Conservation (phyloP, 2,113 vertebrate genomes). For the Toxostoma redivivum region DNA sequence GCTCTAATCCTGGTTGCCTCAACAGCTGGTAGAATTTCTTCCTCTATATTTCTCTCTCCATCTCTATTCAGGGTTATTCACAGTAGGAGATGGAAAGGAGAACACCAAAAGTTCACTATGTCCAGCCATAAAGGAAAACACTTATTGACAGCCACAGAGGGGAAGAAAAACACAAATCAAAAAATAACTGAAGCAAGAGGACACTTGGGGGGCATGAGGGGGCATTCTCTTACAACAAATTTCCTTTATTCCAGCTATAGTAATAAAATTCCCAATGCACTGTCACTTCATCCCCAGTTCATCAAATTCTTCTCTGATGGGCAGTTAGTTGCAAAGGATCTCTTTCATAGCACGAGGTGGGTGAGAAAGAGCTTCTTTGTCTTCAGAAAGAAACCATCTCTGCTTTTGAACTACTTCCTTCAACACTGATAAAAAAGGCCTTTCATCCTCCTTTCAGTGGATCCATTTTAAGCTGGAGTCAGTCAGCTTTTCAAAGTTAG, state of each 20-base stretch:
- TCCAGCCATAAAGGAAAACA: not conserved
- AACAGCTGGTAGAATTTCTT: not conserved
- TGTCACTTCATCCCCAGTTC: constrained; percentile 26
- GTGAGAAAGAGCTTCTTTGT: constrained; percentile 48
- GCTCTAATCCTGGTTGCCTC: not conserved
- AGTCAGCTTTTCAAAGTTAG: constrained; percentile 38
- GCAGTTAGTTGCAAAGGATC: constrained; percentile 45
- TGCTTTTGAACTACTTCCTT: constrained; percentile 63
- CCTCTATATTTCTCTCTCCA: not conserved
- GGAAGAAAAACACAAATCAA: constrained; percentile 6
- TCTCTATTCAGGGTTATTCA: not conserved
- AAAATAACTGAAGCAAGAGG: not conserved
- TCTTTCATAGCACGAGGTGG: constrained; percentile 6
- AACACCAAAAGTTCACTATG: not conserved
- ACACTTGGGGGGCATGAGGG: not conserved
- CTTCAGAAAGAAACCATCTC: constrained; percentile 60
- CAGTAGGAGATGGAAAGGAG: not conserved
- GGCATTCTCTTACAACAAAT: not conserved
- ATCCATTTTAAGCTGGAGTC: constrained; percentile 46
- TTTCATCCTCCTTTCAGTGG: constrained; percentile 55
- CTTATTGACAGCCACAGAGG: constrained; percentile 5
- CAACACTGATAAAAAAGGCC: constrained; percentile 44
- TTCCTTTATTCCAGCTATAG: not conserved
- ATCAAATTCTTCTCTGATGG: constrained; percentile 33
- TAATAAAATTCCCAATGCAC: constrained; percentile 36